Evolutionary conservation across 2,113 vertebrate species (phyloP).

Genomic region (Zosterops borbonicus): DNA sequence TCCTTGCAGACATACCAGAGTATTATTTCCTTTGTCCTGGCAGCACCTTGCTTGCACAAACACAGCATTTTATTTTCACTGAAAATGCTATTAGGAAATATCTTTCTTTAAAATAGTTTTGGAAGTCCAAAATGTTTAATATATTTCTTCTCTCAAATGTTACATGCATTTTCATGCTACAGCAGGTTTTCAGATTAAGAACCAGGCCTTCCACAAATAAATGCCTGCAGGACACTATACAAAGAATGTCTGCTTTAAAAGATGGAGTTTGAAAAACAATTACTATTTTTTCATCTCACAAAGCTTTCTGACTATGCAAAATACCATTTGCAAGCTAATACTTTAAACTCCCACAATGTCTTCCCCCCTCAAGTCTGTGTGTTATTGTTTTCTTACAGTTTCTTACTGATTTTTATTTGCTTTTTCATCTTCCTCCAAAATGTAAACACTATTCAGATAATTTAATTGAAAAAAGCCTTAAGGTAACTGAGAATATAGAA

Average conservation of each 20-base stretch:
- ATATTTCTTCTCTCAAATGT: neutral
- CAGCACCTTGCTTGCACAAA: neutral
- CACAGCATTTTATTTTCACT: neutral
- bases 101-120: neutral
- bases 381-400: neutral
- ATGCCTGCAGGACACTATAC: neutral
- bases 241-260: neutral
- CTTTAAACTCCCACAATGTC: neutral
- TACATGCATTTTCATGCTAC: neutral
- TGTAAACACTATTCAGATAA: neutral
- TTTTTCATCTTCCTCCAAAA: neutral
- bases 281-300: neutral
- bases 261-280: neutral
- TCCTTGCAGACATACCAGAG: neutral
- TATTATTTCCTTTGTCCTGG: neutral
- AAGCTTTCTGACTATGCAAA: neutral
- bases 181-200: neutral
- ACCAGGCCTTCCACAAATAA: neutral
- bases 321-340: neutral
- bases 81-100: neutral
- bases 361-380: neutral
- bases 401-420: neutral
- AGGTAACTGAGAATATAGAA: neutral
- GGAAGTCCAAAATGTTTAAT: neutral
- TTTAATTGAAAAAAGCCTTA: neutral